These are phyloP conservation scores for Stegodyphus dumicola DNA, from an alignment of 1,140 invertebrate species.

Conservation along the genomic window DNA sequence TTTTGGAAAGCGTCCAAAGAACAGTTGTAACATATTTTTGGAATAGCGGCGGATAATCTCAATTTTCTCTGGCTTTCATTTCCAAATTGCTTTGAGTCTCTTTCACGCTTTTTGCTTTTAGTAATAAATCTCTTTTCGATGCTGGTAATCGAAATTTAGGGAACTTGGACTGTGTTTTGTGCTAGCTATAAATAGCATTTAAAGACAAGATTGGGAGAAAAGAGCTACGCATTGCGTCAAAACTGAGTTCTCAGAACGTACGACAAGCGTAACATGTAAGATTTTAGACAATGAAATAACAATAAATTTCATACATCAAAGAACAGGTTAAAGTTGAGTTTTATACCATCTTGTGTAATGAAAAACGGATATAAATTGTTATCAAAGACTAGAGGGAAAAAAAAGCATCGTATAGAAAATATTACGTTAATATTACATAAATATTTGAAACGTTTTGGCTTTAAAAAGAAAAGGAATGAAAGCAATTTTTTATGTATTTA, in stretches of 20 bases:
- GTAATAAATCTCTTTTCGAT: constrained; percentile 15
- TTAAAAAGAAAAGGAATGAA: no score
- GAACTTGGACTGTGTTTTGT: background rate
- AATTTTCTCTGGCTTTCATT: constrained; percentile 34
- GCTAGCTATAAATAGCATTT: background rate
- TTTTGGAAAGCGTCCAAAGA: constrained; percentile 57
- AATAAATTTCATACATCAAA: background rate
- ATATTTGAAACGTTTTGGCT: no score
- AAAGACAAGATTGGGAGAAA: background rate
- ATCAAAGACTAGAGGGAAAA: no score
- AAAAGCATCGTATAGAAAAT: no score
- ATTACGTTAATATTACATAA: no score
- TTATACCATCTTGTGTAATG: no score
- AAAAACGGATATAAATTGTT: no score
- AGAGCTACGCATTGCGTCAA: constrained; percentile 10
- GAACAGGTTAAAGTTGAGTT: no score
- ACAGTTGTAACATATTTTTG: constrained; percentile 60
- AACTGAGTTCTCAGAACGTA: background rate
- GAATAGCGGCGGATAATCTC: constrained; percentile 38
- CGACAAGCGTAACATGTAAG: background rate
- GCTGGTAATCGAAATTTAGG: constrained; percentile 16
- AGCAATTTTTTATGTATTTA: no score
- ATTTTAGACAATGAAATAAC: background rate
- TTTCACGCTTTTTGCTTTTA: background rate
- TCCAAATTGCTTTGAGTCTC: constrained; percentile 10